Percentiles rank a stretch among this genome's conserved stretches.
Conservation (phyloP, 2,888 invertebrate genomes). For the Dryadula phaetusa region DNA sequence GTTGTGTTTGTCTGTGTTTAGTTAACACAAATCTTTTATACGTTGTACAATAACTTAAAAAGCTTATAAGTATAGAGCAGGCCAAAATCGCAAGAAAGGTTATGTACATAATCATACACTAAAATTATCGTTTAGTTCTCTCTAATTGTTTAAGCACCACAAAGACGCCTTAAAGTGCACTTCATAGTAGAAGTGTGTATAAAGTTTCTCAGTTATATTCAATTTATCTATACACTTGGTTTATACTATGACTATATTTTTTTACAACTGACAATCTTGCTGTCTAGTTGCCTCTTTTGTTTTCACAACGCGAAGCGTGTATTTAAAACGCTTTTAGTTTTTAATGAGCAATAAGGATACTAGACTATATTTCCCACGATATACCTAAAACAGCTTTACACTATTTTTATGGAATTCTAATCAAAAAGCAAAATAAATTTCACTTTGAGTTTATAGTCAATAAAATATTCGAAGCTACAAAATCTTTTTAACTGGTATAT, state of each 20-base stretch:
- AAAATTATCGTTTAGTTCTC: slow-evolving; percentile 2
- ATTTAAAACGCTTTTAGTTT: not conserved
- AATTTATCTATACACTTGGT: not conserved
- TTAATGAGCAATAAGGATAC: slow-evolving; percentile 11
- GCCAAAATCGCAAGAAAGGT: not conserved
- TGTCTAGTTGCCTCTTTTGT: not conserved
- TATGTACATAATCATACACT: not conserved
- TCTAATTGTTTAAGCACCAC: slow-evolving; percentile 8
- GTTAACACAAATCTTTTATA: too few species aligned
- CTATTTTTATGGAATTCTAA: not conserved
- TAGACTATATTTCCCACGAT: not conserved
- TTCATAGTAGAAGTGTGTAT: slow-evolving; percentile 15
- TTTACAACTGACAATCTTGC: slow-evolving; percentile 2
- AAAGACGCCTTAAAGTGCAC: slow-evolving; percentile 6
- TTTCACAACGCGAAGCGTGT: not conserved
- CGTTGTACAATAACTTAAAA: not conserved
- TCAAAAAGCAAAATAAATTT: not conserved
- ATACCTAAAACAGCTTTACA: not conserved
- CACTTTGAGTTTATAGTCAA: not conserved
- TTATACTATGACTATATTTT: not conserved
- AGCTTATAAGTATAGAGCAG: not conserved
- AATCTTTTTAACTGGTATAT: not conserved
- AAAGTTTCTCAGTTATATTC: slow-evolving; percentile 14
- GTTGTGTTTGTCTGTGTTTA: too few species aligned
- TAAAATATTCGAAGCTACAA: slow-evolving; percentile 2